These are phyloP conservation scores for Loripinus fragilis DNA, from an alignment of 2,888 invertebrate species.

Conservation along the genomic window DNA sequence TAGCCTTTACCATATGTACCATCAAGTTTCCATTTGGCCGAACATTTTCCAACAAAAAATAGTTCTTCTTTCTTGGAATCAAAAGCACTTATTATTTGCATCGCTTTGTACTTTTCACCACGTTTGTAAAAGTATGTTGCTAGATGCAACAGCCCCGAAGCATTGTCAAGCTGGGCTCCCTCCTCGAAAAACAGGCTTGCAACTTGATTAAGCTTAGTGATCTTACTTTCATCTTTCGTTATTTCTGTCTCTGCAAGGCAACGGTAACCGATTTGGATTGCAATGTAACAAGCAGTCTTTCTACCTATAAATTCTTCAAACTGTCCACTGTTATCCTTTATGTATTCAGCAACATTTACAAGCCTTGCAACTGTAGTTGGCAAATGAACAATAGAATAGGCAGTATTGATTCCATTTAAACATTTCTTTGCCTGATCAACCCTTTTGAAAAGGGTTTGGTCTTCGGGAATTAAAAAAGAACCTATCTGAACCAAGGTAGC, in stretches of 20 bases:
- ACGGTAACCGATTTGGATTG: background rate
- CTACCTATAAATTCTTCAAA: background rate
- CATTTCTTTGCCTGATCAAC: background rate
- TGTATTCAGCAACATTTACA: background rate
- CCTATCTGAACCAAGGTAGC: too few species aligned
- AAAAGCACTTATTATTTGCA: background rate
- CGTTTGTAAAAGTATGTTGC: too few species aligned
- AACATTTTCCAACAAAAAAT: background rate
- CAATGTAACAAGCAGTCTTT: background rate
- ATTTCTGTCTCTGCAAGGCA: background rate
- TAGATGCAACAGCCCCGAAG: too few species aligned
- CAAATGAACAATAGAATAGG: background rate
- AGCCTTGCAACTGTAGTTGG: background rate
- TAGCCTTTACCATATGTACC: background rate
- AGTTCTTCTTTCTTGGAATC: background rate
- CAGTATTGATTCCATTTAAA: background rate
- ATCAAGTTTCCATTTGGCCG: background rate
- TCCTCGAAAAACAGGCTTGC: background rate
- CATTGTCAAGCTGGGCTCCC: background rate
- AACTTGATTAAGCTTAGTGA: background rate
- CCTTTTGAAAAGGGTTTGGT: background rate
- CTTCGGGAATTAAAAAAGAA: too few species aligned
- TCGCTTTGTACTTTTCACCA: too few species aligned
- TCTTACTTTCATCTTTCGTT: background rate
- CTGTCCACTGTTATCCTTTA: background rate